phyloP scores from a whole-genome alignment of 2,888 invertebrate species.

The Euplexia lucipara region DNA sequence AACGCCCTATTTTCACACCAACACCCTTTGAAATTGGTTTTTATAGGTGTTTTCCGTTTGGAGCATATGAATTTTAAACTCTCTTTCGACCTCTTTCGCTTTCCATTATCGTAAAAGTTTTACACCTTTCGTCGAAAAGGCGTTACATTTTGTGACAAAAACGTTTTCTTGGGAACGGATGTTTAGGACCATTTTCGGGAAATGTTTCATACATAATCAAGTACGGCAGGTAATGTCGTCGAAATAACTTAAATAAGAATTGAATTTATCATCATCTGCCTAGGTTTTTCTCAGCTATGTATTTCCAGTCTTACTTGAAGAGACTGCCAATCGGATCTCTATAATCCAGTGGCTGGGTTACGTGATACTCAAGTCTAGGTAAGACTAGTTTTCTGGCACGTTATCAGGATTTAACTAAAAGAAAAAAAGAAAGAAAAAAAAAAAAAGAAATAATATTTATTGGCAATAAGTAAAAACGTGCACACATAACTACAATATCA shows the following conservation, averaged over 20 bases:
- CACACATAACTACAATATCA: not conserved
- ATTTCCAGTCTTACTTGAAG: no score
- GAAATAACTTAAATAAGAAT: conserved; percentile 9
- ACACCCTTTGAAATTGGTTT: conserved; percentile 81
- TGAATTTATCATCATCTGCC: no score
- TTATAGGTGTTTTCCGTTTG: conserved; percentile 75
- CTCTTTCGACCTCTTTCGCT: conserved; percentile 62
- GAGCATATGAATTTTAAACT: conserved; percentile 65
- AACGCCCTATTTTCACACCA: conserved; percentile 85
- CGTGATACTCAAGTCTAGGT: no score
- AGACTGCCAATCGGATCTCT: no score
- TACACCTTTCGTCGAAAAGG: conserved; percentile 55
- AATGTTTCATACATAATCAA: conserved; percentile 20
- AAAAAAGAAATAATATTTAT: no score
- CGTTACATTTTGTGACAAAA: conserved; percentile 49
- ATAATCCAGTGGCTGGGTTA: no score
- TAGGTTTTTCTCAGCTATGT: no score
- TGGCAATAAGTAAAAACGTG: no score
- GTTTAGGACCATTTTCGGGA: conserved; percentile 19
- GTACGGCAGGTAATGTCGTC: not conserved
- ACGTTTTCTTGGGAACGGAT: conserved; percentile 38
- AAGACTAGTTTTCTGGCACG: no score
- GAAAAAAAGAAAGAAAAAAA: no score
- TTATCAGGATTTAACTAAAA: no score
- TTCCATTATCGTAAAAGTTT: conserved; percentile 67